Evolutionary conservation across 2,797 vertebrate species (phyloP), one percentile per base, ranked within the genome.

Genomic region (Agapornis canus): DNA sequence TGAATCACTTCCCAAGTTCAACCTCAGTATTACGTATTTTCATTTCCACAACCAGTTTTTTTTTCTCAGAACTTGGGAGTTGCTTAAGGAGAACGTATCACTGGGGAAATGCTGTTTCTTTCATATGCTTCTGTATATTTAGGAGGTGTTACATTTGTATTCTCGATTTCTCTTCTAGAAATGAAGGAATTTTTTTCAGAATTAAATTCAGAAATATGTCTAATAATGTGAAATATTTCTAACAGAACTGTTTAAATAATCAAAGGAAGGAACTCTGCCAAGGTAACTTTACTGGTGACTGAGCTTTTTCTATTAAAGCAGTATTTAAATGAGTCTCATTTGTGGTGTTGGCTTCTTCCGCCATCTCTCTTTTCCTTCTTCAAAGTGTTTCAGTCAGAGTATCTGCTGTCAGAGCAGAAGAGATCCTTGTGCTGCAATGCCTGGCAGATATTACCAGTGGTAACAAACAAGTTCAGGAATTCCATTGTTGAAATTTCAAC

Each of bases 301-400:
- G 82, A 89, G 32, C 59, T 95, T 96, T 71, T 94, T 93, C 88
- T 91, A 47, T 82, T 85, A 91, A 72, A 90, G 43, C 21, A 35
- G 13, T 94, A 66, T 94, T 92, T 89, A 51, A 91, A 83, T 0
- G 0, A 70, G 52, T 92, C 35, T 91, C 45, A 72, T 69, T 56
- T 82, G 43, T 13, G n/a, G 69, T 76, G 47, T 77, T 89, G 75
- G 15, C 54, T 88, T 82, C 29, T 86, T 49, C 29, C 9, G 15
- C 32, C 31, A 66, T 10, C 48, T 82, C 27, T 89, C 57, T 72
- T 32, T 60, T 79, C 54, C 25, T 86, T 75, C 64, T 86, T 90
- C 57, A 80, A 57, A 87, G 63, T 8, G 1, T 86, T 94, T 94
- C 54, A 63, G 10, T 76, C 57, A 45, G 56, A 29, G 9, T 69